A percentile compares a stretch with the other conserved stretches of the same genome.
These are phyloP conservation scores for Mythimna lalbum DNA, from an alignment of 2,888 invertebrate genomes.

Conservation along the genomic window DNA sequence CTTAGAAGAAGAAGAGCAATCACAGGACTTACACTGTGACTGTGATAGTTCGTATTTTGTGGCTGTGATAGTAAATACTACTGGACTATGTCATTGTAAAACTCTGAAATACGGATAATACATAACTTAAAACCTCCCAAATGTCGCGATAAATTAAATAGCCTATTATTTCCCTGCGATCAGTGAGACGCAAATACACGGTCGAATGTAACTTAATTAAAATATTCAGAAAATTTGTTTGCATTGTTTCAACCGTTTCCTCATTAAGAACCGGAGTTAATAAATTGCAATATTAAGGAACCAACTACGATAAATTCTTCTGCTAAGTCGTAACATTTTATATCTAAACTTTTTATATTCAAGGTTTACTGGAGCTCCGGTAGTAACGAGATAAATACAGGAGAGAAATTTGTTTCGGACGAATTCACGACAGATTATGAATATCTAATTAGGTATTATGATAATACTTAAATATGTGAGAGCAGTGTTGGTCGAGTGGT, in stretches of 20 bases:
- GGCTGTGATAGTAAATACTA: neutral
- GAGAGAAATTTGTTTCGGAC: neutral
- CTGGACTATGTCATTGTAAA: neutral
- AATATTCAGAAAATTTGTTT: slow-evolving; percentile 9
- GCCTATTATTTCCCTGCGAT: slow-evolving; percentile 1
- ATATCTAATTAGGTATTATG: slow-evolving; percentile 27
- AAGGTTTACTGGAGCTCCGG: neutral
- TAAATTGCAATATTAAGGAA: slow-evolving; percentile 24
- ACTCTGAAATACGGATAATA: neutral
- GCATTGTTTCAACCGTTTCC: neutral
- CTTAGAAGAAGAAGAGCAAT: no score
- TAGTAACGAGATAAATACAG: neutral
- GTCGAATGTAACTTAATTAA: neutral
- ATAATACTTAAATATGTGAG: neutral
- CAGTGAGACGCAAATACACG: neutral
- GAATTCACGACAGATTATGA: neutral
- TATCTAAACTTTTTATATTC: slow-evolving; percentile 24
- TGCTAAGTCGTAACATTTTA: slow-evolving; percentile 21
- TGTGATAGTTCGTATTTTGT: neutral
- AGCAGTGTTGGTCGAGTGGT: no score
- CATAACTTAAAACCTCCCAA: neutral
- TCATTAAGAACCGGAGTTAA: slow-evolving; percentile 18
- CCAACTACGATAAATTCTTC: slow-evolving; percentile 23
- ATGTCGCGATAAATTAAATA: neutral
- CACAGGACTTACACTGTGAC: slow-evolving; percentile 14